Conservation (phyloP, 2,888 invertebrate species). For the Microplitis manilae region DNA sequence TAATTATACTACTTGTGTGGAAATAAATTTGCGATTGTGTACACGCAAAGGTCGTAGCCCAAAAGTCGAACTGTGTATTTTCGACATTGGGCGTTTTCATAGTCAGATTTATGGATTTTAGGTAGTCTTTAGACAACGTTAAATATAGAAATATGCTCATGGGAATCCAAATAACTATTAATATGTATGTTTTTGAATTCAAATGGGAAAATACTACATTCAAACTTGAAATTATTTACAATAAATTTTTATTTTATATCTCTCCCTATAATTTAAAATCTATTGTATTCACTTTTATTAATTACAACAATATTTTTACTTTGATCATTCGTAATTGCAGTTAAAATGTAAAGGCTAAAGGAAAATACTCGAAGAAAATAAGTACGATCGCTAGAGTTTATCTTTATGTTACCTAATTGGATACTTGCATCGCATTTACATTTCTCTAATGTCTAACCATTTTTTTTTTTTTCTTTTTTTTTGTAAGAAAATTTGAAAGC, state of each 20-base stretch:
- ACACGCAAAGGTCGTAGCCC: slow-evolving; percentile 36
- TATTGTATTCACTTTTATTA: not conserved
- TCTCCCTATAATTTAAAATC: not conserved
- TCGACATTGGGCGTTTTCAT: slow-evolving; percentile 44
- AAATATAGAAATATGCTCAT: not conserved
- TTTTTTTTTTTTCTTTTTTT: slow-evolving; percentile 2
- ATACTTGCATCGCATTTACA: slow-evolving; percentile 44
- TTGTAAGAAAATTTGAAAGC: not conserved
- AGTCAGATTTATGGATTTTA: slow-evolving; percentile 29
- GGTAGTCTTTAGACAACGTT: not conserved
- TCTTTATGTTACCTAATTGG: slow-evolving; percentile 38
- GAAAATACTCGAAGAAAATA: slow-evolving; percentile 9
- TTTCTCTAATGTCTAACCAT: slow-evolving; percentile 32
- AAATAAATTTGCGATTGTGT: not conserved
- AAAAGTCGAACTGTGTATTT: slow-evolving; percentile 47
- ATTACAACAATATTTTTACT: not conserved
- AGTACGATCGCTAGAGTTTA: not conserved
- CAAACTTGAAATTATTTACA: not conserved
- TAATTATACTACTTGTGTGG: too few relatives aligned
- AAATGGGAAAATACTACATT: not conserved
- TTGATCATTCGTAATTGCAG: not conserved
- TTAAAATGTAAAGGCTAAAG: not conserved
- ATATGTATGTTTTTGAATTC: not conserved
- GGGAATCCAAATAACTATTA: slow-evolving; percentile 9
- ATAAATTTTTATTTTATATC: not conserved